Evolutionary conservation across 2,113 vertebrate genomes (phyloP).

Genomic region (Cryptotis parvus): DNA sequence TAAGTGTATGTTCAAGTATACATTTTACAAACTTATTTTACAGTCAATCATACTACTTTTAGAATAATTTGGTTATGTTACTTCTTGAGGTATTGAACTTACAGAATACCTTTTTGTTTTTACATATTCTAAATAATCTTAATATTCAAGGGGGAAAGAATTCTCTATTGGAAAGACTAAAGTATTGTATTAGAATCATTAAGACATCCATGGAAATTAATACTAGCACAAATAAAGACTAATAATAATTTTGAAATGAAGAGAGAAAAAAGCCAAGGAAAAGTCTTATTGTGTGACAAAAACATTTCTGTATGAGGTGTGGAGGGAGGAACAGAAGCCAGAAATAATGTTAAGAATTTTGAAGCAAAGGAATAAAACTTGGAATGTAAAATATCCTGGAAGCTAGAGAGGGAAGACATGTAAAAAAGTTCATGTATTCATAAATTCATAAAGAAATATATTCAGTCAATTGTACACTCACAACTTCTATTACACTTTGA

Average conservation of each 20-base stretch:
- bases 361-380: not conserved
- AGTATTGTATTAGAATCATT: not conserved
- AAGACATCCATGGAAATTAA: not conserved
- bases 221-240: not conserved
- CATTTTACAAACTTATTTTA: not conserved
- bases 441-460: not conserved
- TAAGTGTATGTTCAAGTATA: no score
- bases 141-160: not conserved
- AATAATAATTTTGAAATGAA: not conserved
- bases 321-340: not conserved
- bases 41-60: not conserved
- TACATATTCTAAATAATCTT: not conserved
- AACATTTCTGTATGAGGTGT: not conserved
- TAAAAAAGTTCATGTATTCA: conserved; percentile 2
- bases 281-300: no score
- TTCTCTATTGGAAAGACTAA: not conserved
- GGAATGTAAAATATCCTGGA: not conserved
- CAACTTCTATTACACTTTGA: not conserved
- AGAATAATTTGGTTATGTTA: conserved; percentile 17
- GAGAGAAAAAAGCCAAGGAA: not conserved
- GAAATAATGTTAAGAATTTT: not conserved
- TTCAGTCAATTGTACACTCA: not conserved
- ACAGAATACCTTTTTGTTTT: not conserved
- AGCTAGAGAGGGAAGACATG: not conserved
- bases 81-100: not conserved